Percentiles rank a stretch among this genome's conserved stretches.
Conservation (phyloP, 2,797 vertebrate genomes). For the Poeciliopsis infans region DNA sequence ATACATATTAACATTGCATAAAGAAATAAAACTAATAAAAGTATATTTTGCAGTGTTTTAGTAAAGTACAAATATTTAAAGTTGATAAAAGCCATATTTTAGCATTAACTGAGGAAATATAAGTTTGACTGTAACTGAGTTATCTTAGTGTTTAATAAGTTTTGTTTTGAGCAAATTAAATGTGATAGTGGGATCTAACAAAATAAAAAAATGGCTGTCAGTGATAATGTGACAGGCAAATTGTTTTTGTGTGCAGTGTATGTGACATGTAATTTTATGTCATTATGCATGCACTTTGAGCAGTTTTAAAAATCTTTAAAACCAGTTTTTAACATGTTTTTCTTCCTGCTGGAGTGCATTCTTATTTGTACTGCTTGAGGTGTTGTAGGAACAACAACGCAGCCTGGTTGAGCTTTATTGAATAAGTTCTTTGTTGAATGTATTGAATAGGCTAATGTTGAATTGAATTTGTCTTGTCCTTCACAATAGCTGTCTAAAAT, state of each 20-base stretch:
- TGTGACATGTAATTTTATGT: background rate
- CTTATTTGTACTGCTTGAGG: background rate
- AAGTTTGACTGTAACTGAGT: background rate
- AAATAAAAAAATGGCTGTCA: background rate
- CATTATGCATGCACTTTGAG: background rate
- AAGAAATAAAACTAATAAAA: background rate
- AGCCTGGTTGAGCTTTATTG: background rate
- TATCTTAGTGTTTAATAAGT: background rate
- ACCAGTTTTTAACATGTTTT: background rate
- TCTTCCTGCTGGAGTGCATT: background rate
- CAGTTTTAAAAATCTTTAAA: background rate
- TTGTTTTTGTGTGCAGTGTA: background rate
- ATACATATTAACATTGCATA: background rate
- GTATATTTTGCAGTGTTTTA: background rate
- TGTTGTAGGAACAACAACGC: background rate
- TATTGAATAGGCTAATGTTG: background rate
- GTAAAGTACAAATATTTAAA: background rate
- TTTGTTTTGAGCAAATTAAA: background rate
- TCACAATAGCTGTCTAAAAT: constrained; percentile 9
- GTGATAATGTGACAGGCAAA: background rate
- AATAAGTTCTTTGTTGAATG: background rate
- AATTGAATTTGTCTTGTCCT: background rate
- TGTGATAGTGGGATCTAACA: background rate
- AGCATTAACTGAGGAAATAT: background rate
- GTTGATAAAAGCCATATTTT: background rate